Conservation (phyloP, 1,140 invertebrate species). For the Pseudomyrmex cubaensis region DNA sequence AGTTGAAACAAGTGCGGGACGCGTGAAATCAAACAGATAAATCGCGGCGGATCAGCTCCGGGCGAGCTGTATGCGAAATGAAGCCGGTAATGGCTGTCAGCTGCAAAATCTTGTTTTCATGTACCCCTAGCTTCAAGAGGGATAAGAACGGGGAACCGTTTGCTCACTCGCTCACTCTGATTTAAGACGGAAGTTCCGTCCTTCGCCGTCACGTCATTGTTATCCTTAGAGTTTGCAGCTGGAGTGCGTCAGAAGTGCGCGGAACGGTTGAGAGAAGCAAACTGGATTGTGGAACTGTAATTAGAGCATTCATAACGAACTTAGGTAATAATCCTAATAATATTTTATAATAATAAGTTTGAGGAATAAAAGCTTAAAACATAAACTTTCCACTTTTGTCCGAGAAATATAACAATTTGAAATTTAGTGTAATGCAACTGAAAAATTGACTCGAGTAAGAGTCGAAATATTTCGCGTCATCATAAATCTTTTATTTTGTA, state of each 20-base stretch:
- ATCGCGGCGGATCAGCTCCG: slow-evolving; percentile 35
- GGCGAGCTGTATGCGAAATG: slow-evolving; percentile 49
- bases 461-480: neutral
- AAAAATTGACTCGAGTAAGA: too few species aligned
- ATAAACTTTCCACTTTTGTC: neutral
- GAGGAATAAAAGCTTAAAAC: slow-evolving; percentile 3
- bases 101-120: slow-evolving; percentile 60
- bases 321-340: slow-evolving; percentile 40
- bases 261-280: slow-evolving; percentile 22
- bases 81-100: slow-evolving; percentile 58
- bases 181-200: slow-evolving; percentile 57
- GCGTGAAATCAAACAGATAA: slow-evolving; percentile 53
- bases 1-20: slow-evolving; percentile 41
- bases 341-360: slow-evolving; percentile 24
- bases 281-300: slow-evolving; percentile 47
- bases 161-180: slow-evolving; percentile 37
- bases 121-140: slow-evolving; percentile 30
- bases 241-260: slow-evolving; percentile 46
- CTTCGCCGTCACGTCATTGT: slow-evolving; percentile 56
- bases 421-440: too few species aligned
- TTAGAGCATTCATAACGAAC: slow-evolving; percentile 43
- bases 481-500: neutral
- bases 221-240: slow-evolving; percentile 59
- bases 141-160: slow-evolving; percentile 49
- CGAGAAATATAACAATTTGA: neutral